Evolutionary conservation across 2,113 vertebrate genomes (phyloP).

Genomic region (Andinoacara biseriatus): DNA sequence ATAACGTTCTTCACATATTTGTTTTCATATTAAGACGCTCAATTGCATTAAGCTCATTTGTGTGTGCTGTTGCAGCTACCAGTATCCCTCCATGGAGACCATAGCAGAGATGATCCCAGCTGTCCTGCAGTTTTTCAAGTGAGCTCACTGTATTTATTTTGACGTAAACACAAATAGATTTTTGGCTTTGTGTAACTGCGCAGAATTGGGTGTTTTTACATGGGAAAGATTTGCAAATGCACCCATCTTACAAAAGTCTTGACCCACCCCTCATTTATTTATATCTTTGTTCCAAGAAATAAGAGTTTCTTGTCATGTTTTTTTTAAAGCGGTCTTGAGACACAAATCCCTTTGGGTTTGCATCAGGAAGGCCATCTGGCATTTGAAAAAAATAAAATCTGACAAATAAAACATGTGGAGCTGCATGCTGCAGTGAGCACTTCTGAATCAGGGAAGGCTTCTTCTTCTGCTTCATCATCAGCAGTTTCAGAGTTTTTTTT

Average conservation of each 20-base stretch:
- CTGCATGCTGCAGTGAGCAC: background rate
- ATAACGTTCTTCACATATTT: background rate
- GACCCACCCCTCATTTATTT: too few species aligned
- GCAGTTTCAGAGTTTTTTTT: background rate
- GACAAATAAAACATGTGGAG: too few species aligned
- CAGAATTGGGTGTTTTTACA: background rate
- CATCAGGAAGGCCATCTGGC: too few species aligned
- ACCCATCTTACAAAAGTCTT: too few species aligned
- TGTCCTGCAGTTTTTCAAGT: constrained; percentile 91
- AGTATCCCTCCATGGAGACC: constrained; percentile 90
- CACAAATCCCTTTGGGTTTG: background rate
- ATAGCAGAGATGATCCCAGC: constrained; percentile 90
- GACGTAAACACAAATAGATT: background rate
- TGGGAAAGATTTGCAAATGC: too few species aligned
- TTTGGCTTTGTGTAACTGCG: constrained; percentile 53
- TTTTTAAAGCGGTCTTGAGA: background rate
- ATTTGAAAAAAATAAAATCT: too few species aligned
- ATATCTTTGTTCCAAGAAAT: too few species aligned
- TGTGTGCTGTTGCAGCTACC: constrained; percentile 78
- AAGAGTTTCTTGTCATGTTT: too few species aligned
- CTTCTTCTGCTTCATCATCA: too few species aligned
- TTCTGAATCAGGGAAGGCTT: too few species aligned
- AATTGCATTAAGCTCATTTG: background rate
- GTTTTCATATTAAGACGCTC: background rate
- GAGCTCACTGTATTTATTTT: constrained; percentile 58